A percentile compares a stretch with the other conserved stretches of the same genome.
Conservation (phyloP, 2,797 vertebrate species). For the Synaphobranchus kaupii region DNA sequence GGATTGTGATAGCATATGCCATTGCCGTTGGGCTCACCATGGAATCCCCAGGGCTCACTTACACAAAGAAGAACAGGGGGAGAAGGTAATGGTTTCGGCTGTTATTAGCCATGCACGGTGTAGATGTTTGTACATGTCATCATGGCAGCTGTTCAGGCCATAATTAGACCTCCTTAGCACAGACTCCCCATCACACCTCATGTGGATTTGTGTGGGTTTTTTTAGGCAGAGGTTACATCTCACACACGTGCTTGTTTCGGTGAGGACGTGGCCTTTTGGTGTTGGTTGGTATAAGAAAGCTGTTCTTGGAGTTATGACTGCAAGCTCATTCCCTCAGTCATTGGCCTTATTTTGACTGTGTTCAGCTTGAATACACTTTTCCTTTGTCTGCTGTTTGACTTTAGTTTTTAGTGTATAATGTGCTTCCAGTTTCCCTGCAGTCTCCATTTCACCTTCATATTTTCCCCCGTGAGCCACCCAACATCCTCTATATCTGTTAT, state of each 20-base stretch:
- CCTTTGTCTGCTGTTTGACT: conserved; percentile 6
- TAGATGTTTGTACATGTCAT: not conserved
- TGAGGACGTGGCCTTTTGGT: not conserved
- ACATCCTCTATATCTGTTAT: too few species aligned
- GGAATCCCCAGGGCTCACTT: too few species aligned
- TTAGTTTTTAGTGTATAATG: not conserved
- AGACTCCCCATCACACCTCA: not conserved
- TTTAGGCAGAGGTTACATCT: not conserved
- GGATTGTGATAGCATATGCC: not conserved
- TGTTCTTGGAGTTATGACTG: not conserved
- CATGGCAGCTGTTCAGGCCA: not conserved
- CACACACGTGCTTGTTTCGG: not conserved
- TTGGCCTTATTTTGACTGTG: not conserved
- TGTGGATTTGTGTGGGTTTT: not conserved
- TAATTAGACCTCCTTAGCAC: not conserved
- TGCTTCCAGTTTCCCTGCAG: not conserved
- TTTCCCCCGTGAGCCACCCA: not conserved
- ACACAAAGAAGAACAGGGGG: too few species aligned
- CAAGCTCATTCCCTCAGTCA: not conserved
- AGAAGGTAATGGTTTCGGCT: not conserved
- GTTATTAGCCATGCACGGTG: not conserved
- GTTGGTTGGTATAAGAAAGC: not conserved
- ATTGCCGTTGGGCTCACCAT: too few species aligned
- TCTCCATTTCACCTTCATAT: not conserved
- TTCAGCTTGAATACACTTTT: not conserved